phyloP scores from a whole-genome alignment of 2,113 vertebrate genomes.

The Ailurus styani region DNA sequence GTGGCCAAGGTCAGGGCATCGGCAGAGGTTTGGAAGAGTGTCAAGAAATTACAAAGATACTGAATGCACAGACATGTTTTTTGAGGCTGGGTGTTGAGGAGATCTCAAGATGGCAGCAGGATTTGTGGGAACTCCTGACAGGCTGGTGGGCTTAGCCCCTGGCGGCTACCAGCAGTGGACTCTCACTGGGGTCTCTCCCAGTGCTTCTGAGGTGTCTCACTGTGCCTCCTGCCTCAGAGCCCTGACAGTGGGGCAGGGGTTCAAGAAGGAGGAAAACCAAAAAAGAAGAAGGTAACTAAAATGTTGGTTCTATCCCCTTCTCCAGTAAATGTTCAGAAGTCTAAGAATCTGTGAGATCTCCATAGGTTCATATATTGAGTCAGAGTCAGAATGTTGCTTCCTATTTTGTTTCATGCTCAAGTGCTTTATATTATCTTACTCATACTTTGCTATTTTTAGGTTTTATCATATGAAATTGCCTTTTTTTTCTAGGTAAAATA shows the following conservation, averaged over 20 bases:
- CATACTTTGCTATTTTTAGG: not conserved
- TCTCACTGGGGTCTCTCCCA: not conserved
- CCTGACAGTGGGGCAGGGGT: not conserved
- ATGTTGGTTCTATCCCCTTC: not conserved
- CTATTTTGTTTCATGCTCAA: not conserved
- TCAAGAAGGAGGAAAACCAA: not conserved
- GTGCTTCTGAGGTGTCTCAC: not conserved
- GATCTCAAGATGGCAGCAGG: not conserved
- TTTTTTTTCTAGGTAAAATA: not conserved
- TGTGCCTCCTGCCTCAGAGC: not conserved
- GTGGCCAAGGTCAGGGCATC: not conserved
- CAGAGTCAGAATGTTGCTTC: not conserved
- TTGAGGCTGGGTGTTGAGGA: not conserved
- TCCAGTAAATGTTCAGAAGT: not conserved
- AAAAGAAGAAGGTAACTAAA: not conserved
- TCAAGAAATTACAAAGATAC: slow-evolving; percentile 27
- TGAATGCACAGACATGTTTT: not conserved
- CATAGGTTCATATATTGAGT: not conserved
- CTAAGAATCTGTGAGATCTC: not conserved
- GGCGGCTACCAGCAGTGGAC: rapidly evolving
- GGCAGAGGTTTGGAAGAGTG: slow-evolving; percentile 32
- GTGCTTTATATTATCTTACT: not conserved
- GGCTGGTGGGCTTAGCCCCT: not conserved
- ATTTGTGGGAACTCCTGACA: not conserved
- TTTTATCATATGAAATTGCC: not conserved